These are phyloP conservation scores for Cichlasoma orientale DNA, from an alignment of 2,797 vertebrate species.

Conservation along the genomic window DNA sequence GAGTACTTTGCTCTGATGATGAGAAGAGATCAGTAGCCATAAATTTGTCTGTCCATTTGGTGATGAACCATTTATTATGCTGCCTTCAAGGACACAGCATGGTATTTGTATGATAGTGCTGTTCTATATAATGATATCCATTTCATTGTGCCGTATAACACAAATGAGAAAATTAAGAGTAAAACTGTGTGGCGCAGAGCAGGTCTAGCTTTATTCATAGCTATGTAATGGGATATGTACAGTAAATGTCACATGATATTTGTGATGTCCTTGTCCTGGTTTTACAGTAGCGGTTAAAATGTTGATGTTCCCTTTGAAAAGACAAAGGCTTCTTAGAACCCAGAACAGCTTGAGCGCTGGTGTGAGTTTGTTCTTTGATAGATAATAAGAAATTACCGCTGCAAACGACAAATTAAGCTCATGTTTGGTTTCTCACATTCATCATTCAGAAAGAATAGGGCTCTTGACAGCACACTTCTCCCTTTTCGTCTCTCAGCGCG, in stretches of 20 bases:
- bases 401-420: slow-evolving; percentile 24
- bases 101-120: slow-evolving; percentile 81
- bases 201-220: slow-evolving; percentile 68
- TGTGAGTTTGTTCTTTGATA: neutral
- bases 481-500: slow-evolving; percentile 55
- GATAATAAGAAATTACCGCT: slow-evolving; percentile 4
- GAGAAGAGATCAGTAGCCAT: slow-evolving; percentile 80
- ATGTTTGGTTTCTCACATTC: slow-evolving; percentile 51
- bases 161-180: slow-evolving; percentile 81
- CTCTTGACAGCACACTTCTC: slow-evolving; percentile 36
- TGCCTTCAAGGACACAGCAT: slow-evolving; percentile 83
- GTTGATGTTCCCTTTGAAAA: slow-evolving; percentile 51
- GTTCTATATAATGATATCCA: slow-evolving; percentile 81
- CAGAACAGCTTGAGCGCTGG: neutral
- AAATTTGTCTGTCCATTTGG: slow-evolving; percentile 84
- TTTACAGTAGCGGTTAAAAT: slow-evolving; percentile 69
- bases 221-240: slow-evolving; percentile 70
- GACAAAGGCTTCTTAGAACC: slow-evolving; percentile 17
- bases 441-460: slow-evolving; percentile 54
- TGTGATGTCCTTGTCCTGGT: slow-evolving; percentile 77
- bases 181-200: slow-evolving; percentile 65
- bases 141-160: slow-evolving; percentile 82
- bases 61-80: slow-evolving; percentile 85
- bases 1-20: slow-evolving; percentile 85
- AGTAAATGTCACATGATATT: slow-evolving; percentile 80